Conservation (phyloP, 2,888 invertebrate genomes). For the Eupithecia tripunctaria region DNA sequence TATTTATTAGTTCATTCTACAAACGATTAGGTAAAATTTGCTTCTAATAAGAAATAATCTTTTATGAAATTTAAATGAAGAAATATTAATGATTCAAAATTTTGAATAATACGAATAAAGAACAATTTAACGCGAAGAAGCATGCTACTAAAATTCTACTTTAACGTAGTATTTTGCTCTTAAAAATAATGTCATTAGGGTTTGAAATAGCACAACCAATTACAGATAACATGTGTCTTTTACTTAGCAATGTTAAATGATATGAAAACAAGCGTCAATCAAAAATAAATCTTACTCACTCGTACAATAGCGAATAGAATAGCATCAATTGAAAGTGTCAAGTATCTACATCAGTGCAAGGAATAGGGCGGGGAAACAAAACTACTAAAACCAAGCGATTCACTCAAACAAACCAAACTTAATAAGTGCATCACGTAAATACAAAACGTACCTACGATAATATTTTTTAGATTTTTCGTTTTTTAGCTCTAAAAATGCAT, state of each 20-base stretch:
- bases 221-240: conserved; percentile 16
- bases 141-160: conserved; percentile 8
- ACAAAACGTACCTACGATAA: conserved; percentile 70
- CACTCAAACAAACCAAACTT: conserved; percentile 74
- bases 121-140: background rate
- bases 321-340: conserved; percentile 44
- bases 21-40: background rate
- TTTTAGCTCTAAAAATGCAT: conserved; percentile 75
- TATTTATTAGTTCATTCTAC: background rate
- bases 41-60: background rate
- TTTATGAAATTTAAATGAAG: background rate
- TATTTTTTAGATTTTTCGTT: conserved; percentile 59
- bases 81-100: background rate
- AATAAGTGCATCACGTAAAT: conserved; percentile 80
- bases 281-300: conserved; percentile 49
- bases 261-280: conserved; percentile 36
- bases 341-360: conserved; percentile 67
- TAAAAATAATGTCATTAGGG: conserved; percentile 1
- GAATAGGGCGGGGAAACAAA: conserved; percentile 67
- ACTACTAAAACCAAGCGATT: conserved; percentile 80
- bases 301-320: conserved; percentile 45
- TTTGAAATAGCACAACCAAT: conserved; percentile 26
- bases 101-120: background rate
- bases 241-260: conserved; percentile 22
- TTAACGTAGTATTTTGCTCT: conserved; percentile 11